Percentiles rank a stretch among this genome's conserved stretches.
Evolutionary conservation across 2,113 vertebrate genomes (phyloP).

Genomic region (Natator depressus): DNA sequence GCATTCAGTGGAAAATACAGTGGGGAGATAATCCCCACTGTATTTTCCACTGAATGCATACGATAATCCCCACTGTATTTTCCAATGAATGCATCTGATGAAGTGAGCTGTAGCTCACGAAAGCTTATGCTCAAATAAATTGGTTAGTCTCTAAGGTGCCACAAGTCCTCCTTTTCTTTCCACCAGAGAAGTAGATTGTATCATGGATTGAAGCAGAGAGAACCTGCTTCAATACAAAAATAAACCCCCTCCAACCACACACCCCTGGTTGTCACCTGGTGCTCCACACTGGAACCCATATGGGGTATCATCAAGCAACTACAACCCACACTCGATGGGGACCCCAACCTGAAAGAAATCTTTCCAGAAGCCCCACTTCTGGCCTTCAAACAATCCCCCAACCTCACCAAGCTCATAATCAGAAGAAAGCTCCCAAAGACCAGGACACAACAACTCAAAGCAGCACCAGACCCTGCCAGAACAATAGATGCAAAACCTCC

Average conservation of each 20-base stretch:
- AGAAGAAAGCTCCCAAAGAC: neutral
- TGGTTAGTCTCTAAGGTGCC: no score
- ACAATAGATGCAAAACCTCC: neutral
- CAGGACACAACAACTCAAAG: neutral
- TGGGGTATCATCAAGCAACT: neutral
- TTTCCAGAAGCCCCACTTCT: neutral
- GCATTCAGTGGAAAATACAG: no score
- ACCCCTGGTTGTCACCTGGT: neutral
- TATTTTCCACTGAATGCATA: no score
- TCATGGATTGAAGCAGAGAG: neutral
- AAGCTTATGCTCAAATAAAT: no score
- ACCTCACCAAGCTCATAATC: neutral
- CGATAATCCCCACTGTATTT: no score
- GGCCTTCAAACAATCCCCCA: neutral
- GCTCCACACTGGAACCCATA: neutral
- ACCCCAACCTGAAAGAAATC: neutral
- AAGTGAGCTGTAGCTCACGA: no score
- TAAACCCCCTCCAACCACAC: neutral
- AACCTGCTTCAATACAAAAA: neutral
- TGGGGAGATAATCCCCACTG: no score
- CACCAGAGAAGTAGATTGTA: neutral
- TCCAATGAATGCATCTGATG: no score
- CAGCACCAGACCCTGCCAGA: neutral
- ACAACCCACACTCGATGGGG: neutral
- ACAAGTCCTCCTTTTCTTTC: neutral